These are phyloP conservation scores for Euplagia quadripunctaria DNA, from an alignment of 2,888 invertebrate species.

Conservation along the genomic window DNA sequence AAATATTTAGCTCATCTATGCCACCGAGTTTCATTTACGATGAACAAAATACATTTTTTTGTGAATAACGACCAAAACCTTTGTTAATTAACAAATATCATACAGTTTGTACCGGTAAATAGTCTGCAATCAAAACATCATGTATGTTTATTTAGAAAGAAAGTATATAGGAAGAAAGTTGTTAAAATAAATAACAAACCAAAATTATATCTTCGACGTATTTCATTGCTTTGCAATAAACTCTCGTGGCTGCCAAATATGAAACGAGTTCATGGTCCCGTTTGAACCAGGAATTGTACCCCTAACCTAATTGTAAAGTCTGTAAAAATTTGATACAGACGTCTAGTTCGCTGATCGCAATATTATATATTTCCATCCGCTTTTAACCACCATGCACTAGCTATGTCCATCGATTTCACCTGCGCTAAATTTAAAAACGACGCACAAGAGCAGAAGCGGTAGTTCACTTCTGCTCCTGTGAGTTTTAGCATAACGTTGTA, in stretches of 20 bases:
- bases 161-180: not conserved
- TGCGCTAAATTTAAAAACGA: not conserved
- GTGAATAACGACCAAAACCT: too few relatives aligned
- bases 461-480: not conserved
- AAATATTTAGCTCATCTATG: not conserved
- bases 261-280: constrained; percentile 34
- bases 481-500: not conserved
- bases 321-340: constrained; percentile 29
- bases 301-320: constrained; percentile 34
- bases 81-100: not conserved
- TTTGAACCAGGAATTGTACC: constrained; percentile 44
- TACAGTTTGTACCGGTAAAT: not conserved
- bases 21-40: not conserved
- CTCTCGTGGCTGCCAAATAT: constrained; percentile 6
- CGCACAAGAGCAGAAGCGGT: not conserved
- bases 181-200: constrained; percentile 9
- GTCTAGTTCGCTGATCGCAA: constrained; percentile 26
- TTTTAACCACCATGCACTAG: constrained; percentile 11
- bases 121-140: too few relatives aligned
- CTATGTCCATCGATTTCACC: not conserved
- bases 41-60: not conserved
- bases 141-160: not conserved
- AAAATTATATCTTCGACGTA: constrained; percentile 7
- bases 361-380: constrained; percentile 22
- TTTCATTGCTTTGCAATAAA: constrained; percentile 21